These are phyloP conservation scores for Polietes domitor DNA, from an alignment of 2,888 invertebrate genomes.

Conservation along the genomic window DNA sequence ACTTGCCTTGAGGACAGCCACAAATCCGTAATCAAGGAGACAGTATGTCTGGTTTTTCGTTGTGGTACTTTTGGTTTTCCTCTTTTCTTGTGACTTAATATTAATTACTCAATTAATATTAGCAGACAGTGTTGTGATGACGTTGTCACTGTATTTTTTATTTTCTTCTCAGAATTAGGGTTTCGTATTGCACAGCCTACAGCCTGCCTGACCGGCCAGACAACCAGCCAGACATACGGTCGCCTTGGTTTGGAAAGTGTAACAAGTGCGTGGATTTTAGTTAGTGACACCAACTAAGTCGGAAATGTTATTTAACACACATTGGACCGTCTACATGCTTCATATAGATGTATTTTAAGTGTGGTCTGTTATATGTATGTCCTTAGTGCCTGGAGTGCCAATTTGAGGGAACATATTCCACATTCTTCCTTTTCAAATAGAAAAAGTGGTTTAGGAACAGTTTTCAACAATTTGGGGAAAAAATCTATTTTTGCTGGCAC, in stretches of 20 bases:
- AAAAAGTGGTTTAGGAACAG: too few relatives aligned
- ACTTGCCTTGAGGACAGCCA: not conserved
- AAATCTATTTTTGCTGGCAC: too few relatives aligned
- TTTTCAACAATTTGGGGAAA: too few relatives aligned
- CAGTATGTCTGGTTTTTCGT: conserved; percentile 49
- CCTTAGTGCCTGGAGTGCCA: too few relatives aligned
- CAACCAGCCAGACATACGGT: conserved; percentile 59
- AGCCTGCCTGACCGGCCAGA: too few relatives aligned
- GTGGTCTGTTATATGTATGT: too few relatives aligned
- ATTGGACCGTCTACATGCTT: too few relatives aligned
- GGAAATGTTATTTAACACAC: not conserved
- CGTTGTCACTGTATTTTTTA: conserved; percentile 28
- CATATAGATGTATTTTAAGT: too few relatives aligned
- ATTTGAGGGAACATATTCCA: too few relatives aligned
- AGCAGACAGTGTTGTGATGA: conserved; percentile 73
- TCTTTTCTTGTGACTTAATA: conserved; percentile 59
- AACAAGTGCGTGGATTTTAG: conserved; percentile 34
- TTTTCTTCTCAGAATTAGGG: conserved; percentile 72
- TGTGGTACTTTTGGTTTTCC: not conserved
- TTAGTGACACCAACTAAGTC: not conserved
- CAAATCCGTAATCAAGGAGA: conserved; percentile 27
- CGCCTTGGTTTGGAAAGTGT: conserved; percentile 45
- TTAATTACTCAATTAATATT: conserved; percentile 72
- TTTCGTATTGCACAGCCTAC: conserved; percentile 59
- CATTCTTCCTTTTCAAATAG: too few relatives aligned